These are phyloP conservation scores for Montipora sp. DNA, from an alignment of 64 coral and sea anemone species.

Conservation along the genomic window DNA sequence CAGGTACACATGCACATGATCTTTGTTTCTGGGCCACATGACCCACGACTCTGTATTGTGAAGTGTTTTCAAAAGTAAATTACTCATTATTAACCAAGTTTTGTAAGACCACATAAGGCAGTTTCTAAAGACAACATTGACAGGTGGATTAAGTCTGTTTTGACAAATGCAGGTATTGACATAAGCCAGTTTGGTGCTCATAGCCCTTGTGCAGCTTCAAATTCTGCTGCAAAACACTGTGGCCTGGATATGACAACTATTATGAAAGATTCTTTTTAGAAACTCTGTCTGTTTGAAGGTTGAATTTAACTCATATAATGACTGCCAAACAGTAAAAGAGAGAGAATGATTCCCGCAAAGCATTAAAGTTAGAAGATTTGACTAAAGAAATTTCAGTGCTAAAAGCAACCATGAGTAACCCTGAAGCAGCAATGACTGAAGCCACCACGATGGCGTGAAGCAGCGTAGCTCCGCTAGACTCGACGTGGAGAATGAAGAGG, in stretches of 20 bases:
- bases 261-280: conserved; percentile 46
- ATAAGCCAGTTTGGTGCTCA: conserved; percentile 5
- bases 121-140: conserved; percentile 34
- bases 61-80: not conserved
- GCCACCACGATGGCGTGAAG: no score
- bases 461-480: no score
- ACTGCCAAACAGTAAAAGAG: no score
- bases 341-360: no score
- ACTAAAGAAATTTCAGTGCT: no score
- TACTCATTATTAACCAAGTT: conserved; percentile 26
- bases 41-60: conserved; percentile 38
- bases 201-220: conserved; percentile 43
- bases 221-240: conserved; percentile 5
- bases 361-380: no score
- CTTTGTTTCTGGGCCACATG: not conserved
- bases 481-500: no score
- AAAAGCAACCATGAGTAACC: no score
- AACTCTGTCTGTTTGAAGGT: no score
- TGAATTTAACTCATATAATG: no score
- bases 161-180: conserved; percentile 25
- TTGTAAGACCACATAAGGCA: conserved; percentile 46
- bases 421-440: no score
- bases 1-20: not conserved
- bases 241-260: conserved; percentile 51
- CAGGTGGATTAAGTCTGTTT: conserved; percentile 27